A percentile compares a stretch with the other conserved stretches of the same genome.
These are phyloP conservation scores for Pygoscelis antarcticus DNA, from an alignment of 2,113 vertebrate genomes.

Conservation along the genomic window DNA sequence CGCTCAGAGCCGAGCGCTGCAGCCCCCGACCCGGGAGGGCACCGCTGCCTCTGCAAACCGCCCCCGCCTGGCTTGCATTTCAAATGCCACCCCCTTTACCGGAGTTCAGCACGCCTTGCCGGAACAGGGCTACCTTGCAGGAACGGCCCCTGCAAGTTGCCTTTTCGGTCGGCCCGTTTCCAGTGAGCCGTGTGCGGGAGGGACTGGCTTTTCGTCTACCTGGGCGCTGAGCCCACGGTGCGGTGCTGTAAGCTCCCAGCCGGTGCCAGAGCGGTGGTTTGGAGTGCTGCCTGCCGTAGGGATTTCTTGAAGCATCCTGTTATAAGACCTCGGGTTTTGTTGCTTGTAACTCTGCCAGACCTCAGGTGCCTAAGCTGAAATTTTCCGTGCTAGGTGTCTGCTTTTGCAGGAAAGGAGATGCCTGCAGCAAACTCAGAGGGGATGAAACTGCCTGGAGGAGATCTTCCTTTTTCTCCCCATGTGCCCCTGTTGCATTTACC, in stretches of 20 bases:
- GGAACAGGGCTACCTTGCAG: background rate
- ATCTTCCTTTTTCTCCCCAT: background rate
- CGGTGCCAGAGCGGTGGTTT: background rate
- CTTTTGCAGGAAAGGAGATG: background rate
- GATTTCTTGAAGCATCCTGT: background rate
- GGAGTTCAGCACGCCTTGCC: rapidly evolving
- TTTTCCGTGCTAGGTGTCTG: rapidly evolving
- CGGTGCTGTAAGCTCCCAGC: background rate
- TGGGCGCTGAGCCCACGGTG: background rate
- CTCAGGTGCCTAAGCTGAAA: background rate
- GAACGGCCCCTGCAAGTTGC: background rate
- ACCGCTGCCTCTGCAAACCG: background rate
- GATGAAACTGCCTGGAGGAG: background rate
- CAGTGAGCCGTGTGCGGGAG: background rate
- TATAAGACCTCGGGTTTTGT: rapidly evolving
- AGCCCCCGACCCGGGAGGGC: background rate
- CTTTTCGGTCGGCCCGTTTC: background rate
- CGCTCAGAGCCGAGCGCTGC: background rate
- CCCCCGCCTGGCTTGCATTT: background rate
- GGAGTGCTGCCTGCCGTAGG: background rate
- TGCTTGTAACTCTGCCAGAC: background rate
- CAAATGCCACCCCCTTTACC: rapidly evolving
- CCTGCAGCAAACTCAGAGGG: background rate
- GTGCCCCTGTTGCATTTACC: background rate
- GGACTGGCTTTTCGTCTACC: background rate